Evolutionary conservation across 2,888 invertebrate species (phyloP).

Genomic region (Cephus runcator): DNA sequence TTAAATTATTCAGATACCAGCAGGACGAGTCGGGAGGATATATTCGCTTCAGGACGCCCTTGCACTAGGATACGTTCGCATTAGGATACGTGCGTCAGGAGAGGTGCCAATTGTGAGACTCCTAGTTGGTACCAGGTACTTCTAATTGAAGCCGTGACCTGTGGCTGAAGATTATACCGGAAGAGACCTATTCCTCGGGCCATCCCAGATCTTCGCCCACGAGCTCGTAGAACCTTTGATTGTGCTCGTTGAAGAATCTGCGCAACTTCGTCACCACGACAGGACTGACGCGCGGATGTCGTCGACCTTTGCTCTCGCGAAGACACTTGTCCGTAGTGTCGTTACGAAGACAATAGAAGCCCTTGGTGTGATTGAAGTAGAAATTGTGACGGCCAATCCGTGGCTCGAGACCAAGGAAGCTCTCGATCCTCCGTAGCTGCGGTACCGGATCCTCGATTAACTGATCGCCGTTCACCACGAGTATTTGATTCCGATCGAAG

Average conservation of each 20-base stretch:
- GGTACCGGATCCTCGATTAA: slow-evolving; percentile 91
- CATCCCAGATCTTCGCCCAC: slow-evolving; percentile 94
- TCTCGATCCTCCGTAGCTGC: slow-evolving; percentile 87
- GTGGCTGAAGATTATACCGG: background rate
- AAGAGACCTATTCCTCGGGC: slow-evolving; percentile 80
- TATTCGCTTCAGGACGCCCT: background rate
- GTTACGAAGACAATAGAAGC: slow-evolving; percentile 92
- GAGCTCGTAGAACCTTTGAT: slow-evolving; percentile 91
- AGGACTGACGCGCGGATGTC: slow-evolving; percentile 87
- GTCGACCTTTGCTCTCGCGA: slow-evolving; percentile 82
- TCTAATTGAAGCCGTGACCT: background rate
- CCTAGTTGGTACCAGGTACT: background rate
- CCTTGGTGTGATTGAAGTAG: slow-evolving; percentile 96
- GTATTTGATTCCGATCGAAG: slow-evolving; percentile 90
- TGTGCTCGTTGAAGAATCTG: slow-evolving; percentile 90
- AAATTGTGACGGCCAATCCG: slow-evolving; percentile 86
- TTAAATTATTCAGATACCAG: background rate
- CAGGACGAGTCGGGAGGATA: background rate
- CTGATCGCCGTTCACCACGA: slow-evolving; percentile 94
- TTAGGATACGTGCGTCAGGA: background rate
- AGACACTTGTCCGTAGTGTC: slow-evolving; percentile 88
- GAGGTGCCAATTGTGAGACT: background rate
- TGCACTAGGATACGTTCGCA: background rate
- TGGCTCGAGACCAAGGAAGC: slow-evolving; percentile 81
- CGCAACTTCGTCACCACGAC: slow-evolving; percentile 82